Conservation (phyloP, 2,113 vertebrate species). For the Tenebrosternarchus preto region DNA sequence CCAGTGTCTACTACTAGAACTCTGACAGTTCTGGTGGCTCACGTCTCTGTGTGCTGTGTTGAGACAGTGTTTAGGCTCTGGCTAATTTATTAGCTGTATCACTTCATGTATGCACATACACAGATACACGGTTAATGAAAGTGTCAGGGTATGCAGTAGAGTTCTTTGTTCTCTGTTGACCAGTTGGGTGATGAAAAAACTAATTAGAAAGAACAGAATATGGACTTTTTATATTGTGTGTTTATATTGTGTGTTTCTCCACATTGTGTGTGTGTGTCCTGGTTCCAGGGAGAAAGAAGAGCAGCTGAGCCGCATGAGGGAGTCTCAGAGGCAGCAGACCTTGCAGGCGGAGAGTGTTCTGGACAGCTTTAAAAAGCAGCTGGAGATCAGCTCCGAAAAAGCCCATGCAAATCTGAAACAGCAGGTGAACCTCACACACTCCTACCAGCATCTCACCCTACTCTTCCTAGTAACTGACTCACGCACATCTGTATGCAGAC, state of each 20-base stretch:
- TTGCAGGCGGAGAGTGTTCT: constrained; percentile 88
- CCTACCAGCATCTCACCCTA: neutral
- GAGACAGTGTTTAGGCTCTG: too few species aligned
- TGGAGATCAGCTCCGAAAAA: constrained; percentile 91
- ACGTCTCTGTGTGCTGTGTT: constrained; percentile 39
- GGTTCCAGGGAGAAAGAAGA: constrained; percentile 87
- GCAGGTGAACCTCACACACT: constrained; percentile 75
- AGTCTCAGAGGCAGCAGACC: constrained; percentile 84
- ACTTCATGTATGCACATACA: neutral
- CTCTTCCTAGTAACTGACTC: neutral
- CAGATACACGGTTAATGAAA: neutral
- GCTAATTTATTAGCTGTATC: constrained; percentile 28
- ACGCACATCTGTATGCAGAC: neutral
- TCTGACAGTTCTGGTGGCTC: too few species aligned
- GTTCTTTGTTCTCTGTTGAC: constrained; percentile 12
- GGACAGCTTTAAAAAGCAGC: constrained; percentile 93
- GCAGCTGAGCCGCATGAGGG: constrained; percentile 80
- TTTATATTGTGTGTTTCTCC: neutral
- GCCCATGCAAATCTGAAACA: constrained; percentile 90
- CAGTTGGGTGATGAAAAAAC: constrained; percentile 28
- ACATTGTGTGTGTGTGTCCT: constrained; percentile 44
- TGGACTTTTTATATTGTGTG: neutral
- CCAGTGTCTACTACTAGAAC: too few species aligned
- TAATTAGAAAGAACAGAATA: neutral
- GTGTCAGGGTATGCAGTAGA: neutral